These are phyloP conservation scores for Tetranychus piercei DNA, from an alignment of 2,888 invertebrate genomes.

Conservation along the genomic window DNA sequence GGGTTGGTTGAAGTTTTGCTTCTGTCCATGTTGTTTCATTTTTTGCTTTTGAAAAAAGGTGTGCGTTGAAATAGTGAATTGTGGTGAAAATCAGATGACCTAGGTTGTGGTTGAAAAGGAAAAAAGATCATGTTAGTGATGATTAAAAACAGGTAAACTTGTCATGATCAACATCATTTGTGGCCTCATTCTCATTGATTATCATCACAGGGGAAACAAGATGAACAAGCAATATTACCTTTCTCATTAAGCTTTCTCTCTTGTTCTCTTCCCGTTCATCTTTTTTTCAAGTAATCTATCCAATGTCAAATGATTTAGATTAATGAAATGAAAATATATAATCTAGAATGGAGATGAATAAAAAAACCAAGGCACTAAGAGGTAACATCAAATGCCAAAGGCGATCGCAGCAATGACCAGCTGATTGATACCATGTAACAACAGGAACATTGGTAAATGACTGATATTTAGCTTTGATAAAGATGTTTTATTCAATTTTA, in stretches of 20 bases:
- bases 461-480: not conserved
- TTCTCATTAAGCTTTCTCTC: too few relatives aligned
- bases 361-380: too few relatives aligned
- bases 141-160: not conserved
- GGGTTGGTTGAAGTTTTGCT: too few relatives aligned
- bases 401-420: not conserved
- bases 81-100: not conserved
- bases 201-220: not conserved
- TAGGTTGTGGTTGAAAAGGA: too few relatives aligned
- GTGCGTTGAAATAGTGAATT: not conserved
- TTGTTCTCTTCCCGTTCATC: too few relatives aligned
- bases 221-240: too few relatives aligned
- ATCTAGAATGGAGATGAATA: too few relatives aligned
- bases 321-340: too few relatives aligned
- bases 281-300: too few relatives aligned
- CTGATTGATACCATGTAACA: not conserved
- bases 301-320: too few relatives aligned
- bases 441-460: not conserved
- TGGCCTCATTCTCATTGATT: not conserved
- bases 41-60: not conserved
- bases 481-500: not conserved
- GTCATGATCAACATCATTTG: not conserved
- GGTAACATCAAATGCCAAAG: too few relatives aligned
- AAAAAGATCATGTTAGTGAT: not conserved
- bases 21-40: too few relatives aligned